Percentiles rank a stretch among this genome's conserved stretches.
These are phyloP conservation scores for Chionodraco myersi DNA, from an alignment of 2,113 vertebrate species.

Conservation along the genomic window DNA sequence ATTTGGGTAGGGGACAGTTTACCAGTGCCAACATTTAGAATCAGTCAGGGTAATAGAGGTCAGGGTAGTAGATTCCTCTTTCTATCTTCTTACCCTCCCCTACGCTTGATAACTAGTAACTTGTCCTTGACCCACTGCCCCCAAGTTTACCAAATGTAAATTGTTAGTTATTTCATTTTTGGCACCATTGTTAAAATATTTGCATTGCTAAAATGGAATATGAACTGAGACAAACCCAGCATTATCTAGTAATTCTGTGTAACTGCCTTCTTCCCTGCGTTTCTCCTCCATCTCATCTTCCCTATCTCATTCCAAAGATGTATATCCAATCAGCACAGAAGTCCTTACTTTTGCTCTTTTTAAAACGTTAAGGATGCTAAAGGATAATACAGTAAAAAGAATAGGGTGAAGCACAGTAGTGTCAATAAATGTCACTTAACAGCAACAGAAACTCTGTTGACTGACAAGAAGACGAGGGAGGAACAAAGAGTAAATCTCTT, in stretches of 20 bases:
- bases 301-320: slow-evolving; percentile 41
- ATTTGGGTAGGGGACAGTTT: not conserved
- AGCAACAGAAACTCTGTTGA: slow-evolving; percentile 30
- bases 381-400: not conserved
- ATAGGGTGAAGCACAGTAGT: slow-evolving; percentile 5
- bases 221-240: not conserved
- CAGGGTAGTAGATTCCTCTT: not conserved
- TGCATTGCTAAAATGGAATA: not conserved
- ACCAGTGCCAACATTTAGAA: not conserved
- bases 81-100: not conserved
- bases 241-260: too few relatives aligned
- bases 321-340: slow-evolving; percentile 67
- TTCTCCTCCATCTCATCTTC: not conserved
- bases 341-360: slow-evolving; percentile 62
- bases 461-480: slow-evolving; percentile 10
- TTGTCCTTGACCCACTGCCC: too few relatives aligned
- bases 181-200: not conserved
- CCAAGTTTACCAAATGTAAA: too few relatives aligned
- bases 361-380: slow-evolving; percentile 8
- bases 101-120: not conserved
- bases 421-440: slow-evolving; percentile 58
- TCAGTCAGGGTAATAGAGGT: not conserved
- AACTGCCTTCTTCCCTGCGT: too few relatives aligned
- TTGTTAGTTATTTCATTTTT: not conserved
- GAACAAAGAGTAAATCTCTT: not conserved